Base-by-base conservation (phyloP, 30 jellyfish, hydroid and myxozoan species). In the Pseudorhiza aurosa region DNA sequence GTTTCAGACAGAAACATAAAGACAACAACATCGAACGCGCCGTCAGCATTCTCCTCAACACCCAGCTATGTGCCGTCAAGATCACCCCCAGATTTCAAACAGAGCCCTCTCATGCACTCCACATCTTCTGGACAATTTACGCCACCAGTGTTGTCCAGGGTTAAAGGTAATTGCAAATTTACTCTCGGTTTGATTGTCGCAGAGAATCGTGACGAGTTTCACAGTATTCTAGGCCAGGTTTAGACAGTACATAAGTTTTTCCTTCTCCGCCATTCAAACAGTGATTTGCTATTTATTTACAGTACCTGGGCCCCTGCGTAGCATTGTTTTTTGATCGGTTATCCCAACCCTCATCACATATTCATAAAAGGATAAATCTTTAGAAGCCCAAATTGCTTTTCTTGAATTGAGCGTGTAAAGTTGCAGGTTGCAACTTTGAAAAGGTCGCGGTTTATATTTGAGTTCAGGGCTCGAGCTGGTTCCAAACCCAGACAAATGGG, bases 251-350 rank as follows among this genome's bases (percentile, higher is more conserved):
- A n/a, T n/a, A 39, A 49, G 58, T 57, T 56, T n/a, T 58, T 42
- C 67, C 28, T 58, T 56, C 79, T 44, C 5, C 42, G 9, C 50
- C 88, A 76, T 76, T 76, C 79, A 56, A 14, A 73, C 65, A 10
- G 71, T 28, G 2, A 46, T 68, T 25, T 76, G 78, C 88, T 76
- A 59, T 76, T 76, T 76, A 22, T 57, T 67, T 69, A 30, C 87
- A 37, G 33, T 10, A 15, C n/a, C 15, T 7, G 29, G 50, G 35
- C 37, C 67, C 9, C 67, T 53, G 67, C 67, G 67, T n/a, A 53
- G 67, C 67, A 10, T 12, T 53, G 36, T 53, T 53, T 53, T n/a
- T n/a, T n/a, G n/a, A n/a, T n/a, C n/a, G n/a, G n/a, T n/a, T n/a
- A n/a, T n/a, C n/a, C n/a, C n/a, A n/a, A n/a, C n/a, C n/a, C n/a